Evolutionary conservation across 2,888 invertebrate species (phyloP), one percentile per base, ranked within the genome.

Genomic region (Boloria euphrosyne): DNA sequence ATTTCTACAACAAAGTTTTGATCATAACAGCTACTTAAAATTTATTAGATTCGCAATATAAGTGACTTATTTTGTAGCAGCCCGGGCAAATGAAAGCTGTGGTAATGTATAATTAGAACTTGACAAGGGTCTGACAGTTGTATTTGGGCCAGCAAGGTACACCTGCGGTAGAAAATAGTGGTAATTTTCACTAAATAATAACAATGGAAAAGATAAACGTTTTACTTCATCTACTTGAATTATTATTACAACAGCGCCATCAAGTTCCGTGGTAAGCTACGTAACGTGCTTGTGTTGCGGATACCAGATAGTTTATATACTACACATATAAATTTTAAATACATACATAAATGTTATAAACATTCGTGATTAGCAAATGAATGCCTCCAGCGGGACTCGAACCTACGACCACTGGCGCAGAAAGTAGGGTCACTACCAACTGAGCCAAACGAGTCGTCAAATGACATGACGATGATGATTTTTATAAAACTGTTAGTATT

Each of bases 71-170:
- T 73, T 69, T 71, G 67, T 67, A 69, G 67, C 66, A 61, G 67
- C 54, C 62, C 68, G 80, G 80, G 81, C 77, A 84, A 90, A 89
- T 87, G 86, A 88, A 87, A 86, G 83, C 83, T 80, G 80, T 83
- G 82, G 87, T 88, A 89, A 89, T 90, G 87, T 89, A 90, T 90
- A 90, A 90, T 90, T 91, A 89, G 80, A 83, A 75, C 75, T 80
- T 90, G 90, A 91, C 85, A 84, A 85, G 90, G 90, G 90, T 91
- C 85, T 83, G 90, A 91, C 90, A 90, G 87, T 83, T 78, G 88
- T 87, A 87, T 89, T 89, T 83, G 84, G 87, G 83, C 65, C 62
- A 67, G 54, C 31, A 54, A 62, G 55, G 64, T 59, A 62, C 65
- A 70, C 69, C 69, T 70, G 69, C 47, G 65, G 55, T 59, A n/a